Conservation (phyloP, 2,113 vertebrate genomes). For the Narcine bancroftii region DNA sequence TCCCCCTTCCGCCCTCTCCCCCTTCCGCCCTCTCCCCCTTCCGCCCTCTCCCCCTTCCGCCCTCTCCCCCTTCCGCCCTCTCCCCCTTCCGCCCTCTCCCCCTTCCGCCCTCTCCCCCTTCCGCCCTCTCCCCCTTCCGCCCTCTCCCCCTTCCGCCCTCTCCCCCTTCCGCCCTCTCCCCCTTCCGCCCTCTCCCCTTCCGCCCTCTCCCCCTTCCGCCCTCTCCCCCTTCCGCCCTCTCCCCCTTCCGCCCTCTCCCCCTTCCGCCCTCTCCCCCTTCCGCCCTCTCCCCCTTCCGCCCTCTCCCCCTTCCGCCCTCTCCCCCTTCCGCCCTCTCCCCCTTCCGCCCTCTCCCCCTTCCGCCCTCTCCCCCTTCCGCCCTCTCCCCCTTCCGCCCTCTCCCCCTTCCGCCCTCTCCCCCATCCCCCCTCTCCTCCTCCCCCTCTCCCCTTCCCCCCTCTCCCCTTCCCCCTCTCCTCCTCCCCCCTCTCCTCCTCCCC, state of each 20-base stretch:
- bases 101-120: too few relatives aligned
- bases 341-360: background rate
- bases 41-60: background rate
- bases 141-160: background rate
- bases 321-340: background rate
- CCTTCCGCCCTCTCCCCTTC: background rate
- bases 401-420: background rate
- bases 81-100: background rate
- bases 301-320: background rate
- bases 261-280: background rate
- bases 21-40: background rate
- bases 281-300: too few relatives aligned
- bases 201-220: too few relatives aligned
- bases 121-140: background rate
- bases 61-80: background rate
- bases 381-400: too few relatives aligned
- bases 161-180: background rate
- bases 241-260: background rate
- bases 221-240: too few relatives aligned
- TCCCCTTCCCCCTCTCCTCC: too few relatives aligned
- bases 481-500: background rate
- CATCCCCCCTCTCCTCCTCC: background rate
- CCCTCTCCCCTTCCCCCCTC: background rate
- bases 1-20: too few relatives aligned
- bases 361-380: too few relatives aligned